Evolutionary conservation across 2,797 vertebrate species (phyloP).

Genomic region (Alcedo atthis): DNA sequence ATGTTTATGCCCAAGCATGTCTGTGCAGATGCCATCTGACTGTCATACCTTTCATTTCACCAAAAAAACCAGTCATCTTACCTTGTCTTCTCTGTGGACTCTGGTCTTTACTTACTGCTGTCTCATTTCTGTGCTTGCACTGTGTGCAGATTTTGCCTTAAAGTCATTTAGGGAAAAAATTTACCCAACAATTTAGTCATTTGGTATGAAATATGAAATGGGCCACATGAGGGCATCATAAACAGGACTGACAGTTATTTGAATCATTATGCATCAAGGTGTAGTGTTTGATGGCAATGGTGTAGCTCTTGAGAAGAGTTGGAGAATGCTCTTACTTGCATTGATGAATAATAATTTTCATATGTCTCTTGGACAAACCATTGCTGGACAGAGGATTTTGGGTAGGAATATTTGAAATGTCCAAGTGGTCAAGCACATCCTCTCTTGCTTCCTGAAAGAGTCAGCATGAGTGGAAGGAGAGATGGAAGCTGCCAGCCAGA

Average conservation of each 20-base stretch:
- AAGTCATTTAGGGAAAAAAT: background rate
- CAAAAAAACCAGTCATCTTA: background rate
- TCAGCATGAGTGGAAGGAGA: background rate
- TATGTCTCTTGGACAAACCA: background rate
- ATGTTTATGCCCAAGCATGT: background rate
- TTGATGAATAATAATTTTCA: background rate
- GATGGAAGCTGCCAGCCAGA: background rate
- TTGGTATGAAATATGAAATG: background rate
- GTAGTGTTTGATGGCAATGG: background rate
- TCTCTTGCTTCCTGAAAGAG: background rate
- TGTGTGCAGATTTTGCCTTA: background rate
- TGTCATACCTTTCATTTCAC: background rate
- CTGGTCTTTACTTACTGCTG: background rate
- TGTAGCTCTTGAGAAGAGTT: background rate
- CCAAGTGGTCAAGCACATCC: background rate
- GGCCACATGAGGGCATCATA: background rate
- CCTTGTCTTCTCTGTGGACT: background rate
- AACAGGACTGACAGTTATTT: background rate
- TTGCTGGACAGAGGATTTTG: background rate
- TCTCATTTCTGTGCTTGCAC: background rate
- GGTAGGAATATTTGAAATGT: background rate
- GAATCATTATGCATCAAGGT: background rate
- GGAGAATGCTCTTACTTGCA: background rate
- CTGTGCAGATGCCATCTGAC: background rate
- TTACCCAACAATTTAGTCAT: background rate